Conservation (phyloP, 2,113 vertebrate species). For the Nibea coibor region DNA sequence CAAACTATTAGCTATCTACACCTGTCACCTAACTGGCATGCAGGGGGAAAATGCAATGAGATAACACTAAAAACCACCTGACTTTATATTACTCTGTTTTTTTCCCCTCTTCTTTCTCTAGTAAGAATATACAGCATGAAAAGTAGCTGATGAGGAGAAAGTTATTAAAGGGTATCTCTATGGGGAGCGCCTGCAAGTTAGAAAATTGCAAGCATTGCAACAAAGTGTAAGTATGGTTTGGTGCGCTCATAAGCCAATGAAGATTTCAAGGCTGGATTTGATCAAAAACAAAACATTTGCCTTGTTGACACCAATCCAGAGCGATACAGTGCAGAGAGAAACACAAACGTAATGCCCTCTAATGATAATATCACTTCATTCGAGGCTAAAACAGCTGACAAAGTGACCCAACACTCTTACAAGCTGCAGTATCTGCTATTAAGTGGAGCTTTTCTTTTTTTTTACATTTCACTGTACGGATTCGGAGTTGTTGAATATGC, state of each 20-base stretch:
- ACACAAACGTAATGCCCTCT: slow-evolving; percentile 42
- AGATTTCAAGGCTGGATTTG: slow-evolving; percentile 56
- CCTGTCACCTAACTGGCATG: slow-evolving; percentile 70
- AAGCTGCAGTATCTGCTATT: neutral
- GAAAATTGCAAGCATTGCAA: slow-evolving; percentile 69
- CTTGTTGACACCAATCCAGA: slow-evolving; percentile 46
- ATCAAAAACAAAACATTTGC: slow-evolving; percentile 67
- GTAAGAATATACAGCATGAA: slow-evolving; percentile 43
- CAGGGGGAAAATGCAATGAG: slow-evolving; percentile 52
- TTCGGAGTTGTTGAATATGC: neutral
- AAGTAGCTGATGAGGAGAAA: slow-evolving; percentile 76
- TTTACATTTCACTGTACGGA: neutral
- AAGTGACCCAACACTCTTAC: neutral
- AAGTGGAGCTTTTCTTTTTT: neutral
- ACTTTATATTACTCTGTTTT: slow-evolving; percentile 13
- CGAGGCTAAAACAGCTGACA: neutral
- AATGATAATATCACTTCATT: slow-evolving; percentile 45
- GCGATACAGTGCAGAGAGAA: slow-evolving; percentile 7
- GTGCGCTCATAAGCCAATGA: slow-evolving; percentile 32
- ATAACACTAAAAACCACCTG: slow-evolving; percentile 65
- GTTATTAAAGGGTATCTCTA: slow-evolving; percentile 70
- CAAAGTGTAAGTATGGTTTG: slow-evolving; percentile 53
- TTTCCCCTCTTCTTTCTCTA: neutral
- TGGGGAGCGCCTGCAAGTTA: slow-evolving; percentile 52
- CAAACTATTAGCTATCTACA: slow-evolving; percentile 74